Evolutionary conservation across 2,113 vertebrate genomes (phyloP), one percentile per base, ranked within the genome.

Genomic region (Chiloscyllium plagiosum): DNA sequence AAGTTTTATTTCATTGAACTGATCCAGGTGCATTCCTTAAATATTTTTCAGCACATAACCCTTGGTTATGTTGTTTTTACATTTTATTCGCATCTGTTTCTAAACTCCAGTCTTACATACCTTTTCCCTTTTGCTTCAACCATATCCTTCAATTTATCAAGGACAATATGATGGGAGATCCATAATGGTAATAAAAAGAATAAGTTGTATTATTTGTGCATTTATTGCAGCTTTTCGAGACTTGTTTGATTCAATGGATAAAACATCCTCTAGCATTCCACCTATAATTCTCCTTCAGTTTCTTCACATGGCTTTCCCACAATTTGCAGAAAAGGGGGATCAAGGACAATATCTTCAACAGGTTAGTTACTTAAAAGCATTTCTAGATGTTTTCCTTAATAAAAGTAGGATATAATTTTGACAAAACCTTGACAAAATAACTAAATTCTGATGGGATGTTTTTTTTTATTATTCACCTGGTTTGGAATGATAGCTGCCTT

Each of bases 271-370:
- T 96, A 99, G 99, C 98, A 99, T 99, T 96, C 99, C 99, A 61
- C 99, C 99, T 95, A 99, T 99, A 96, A 99, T 99, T 97, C 97
- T 99, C 95, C 98, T 99, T 97, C 99, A 99, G 96, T 99, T 99
- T 97, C 98, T 99, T 97, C 99, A 99, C 96, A 99, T 99, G 99
- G 99, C 99, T 97, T 99, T 99, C 97, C 99, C 99, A 96, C 99
- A 99, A 97, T 99, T 99, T 97, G 99, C 99, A 66, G 99, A 99
- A 97, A 99, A 99, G 96, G 99, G 99, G 0, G 99, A 99, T 87
- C 99, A 99, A 98, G 99, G 99, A 95, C 99, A 99, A 94, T 99
- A 99, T 97, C 98, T 99, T 95, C 99, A 99, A 96, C 99, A 99
- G 98, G 99, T 99, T 97, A 97, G 96, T 26, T 0, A 0, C 2